Base-by-base conservation (phyloP, 2,888 invertebrate genomes). In the Eupsilia transversa region DNA sequence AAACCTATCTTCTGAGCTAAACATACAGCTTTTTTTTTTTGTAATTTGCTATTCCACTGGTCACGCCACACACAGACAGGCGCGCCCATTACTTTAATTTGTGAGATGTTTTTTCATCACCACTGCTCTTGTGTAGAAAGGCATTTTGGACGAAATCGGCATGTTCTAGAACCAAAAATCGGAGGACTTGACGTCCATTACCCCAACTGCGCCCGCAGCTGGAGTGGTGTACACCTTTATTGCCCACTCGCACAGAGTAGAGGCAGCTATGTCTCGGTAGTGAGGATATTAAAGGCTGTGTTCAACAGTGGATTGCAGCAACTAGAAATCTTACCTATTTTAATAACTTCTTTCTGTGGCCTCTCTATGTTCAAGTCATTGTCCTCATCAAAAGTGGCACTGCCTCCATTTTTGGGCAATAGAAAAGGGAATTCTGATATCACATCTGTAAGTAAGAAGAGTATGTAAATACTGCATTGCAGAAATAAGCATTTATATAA, bases 381-480 rank as follows among this genome's bases (percentile, higher is more conserved):
- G 92, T 98, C 98, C 59, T 96, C 93, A 92, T 98, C 98, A 84
- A 93, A 94, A 80, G 91, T 91, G 67, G 85, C 89, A 79, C 76
- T 86, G 38, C 84, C 87, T 86, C 87, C 91, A 84, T 84, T 87
- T 89, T 91, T 86, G 96, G 97, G 93, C 92, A 97, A 65, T 89
- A 96, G 87, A 87, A 98, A 98, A 79, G 97, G 96, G 93, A 98
- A 98, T 90, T 97, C 97, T 38, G 98, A 98, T 79, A 98, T 96
- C 1, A 97, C 97, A 96, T 97, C 98, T 98, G 92, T 76, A 97
- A 97, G 64, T 57, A 2, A 49, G 43, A 72, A 72, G 12, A 23
- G 0, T 17, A 60, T 54, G 4, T 74, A 6, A 38, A 54, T 35
- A 43, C 14, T 49, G 23, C n/a, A n/a, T n/a, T n/a, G n/a, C n/a